These are phyloP conservation scores for Cassiopea xamachana DNA, from an alignment of 30 jellyfish, hydroid and myxozoan genomes.

Conservation along the genomic window DNA sequence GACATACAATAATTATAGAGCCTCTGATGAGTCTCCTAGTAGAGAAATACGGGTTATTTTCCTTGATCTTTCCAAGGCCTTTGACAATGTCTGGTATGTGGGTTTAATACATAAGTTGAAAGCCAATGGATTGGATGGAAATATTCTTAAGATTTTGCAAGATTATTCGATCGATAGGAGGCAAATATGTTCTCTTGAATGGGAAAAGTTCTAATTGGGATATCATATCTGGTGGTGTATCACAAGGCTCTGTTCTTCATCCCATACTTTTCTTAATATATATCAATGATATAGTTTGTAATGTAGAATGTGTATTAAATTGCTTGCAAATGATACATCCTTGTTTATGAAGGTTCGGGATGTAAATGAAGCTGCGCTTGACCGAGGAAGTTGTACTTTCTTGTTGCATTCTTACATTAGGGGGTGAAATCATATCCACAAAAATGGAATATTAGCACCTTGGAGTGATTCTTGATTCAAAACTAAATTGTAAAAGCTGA, in stretches of 20 bases:
- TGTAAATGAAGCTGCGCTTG: too few relatives aligned
- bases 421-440: constrained; percentile 5
- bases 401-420: not conserved
- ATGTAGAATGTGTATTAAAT: constrained; percentile 27
- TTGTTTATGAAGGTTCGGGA: too few relatives aligned
- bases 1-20: constrained; percentile 41
- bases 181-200: not conserved
- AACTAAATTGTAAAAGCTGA: not conserved
- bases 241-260: constrained; percentile 7
- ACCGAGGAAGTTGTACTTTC: constrained; percentile 2
- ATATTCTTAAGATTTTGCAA: too few relatives aligned
- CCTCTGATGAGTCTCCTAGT: constrained; percentile 23
- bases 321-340: constrained; percentile 7
- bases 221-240: constrained; percentile 45
- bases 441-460: constrained; percentile 31
- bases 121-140: too few relatives aligned
- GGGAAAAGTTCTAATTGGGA: constrained; percentile 54
- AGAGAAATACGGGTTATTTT: too few relatives aligned
- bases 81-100: too few relatives aligned
- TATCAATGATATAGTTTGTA: constrained; percentile 12
- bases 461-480: constrained; percentile 20
- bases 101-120: too few relatives aligned
- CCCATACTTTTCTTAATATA: too few relatives aligned
- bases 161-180: constrained; percentile 29
- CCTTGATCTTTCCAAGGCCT: too few relatives aligned